phyloP scores from a whole-genome alignment of 2,113 vertebrate species.

The Synchiropus splendidus region DNA sequence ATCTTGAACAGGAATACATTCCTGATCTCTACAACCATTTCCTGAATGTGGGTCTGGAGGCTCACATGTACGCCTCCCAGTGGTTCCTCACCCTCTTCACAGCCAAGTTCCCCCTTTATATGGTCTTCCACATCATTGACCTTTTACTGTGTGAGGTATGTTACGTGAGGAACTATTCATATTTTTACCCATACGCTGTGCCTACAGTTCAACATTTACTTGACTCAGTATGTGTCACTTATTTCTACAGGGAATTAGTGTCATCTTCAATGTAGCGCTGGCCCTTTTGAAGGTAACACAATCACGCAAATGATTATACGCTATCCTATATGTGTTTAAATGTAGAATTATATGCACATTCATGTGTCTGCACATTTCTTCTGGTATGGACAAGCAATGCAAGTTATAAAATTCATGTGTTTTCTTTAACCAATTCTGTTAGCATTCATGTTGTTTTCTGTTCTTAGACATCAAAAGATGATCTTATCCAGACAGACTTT shows the following conservation, averaged over 20 bases:
- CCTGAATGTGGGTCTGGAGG: slow-evolving; percentile 92
- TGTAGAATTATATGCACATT: background rate
- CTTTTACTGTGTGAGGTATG: slow-evolving; percentile 90
- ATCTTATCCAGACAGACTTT: slow-evolving; percentile 89
- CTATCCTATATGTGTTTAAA: slow-evolving; percentile 5
- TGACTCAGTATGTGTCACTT: background rate
- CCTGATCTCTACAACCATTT: slow-evolving; percentile 95
- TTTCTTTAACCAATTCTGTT: background rate
- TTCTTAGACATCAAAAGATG: slow-evolving; percentile 88
- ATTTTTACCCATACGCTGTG: background rate
- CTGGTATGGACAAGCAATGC: background rate
- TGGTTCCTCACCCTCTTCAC: slow-evolving; percentile 99
- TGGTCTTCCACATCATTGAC: slow-evolving; percentile 99
- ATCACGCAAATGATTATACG: background rate
- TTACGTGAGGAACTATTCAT: background rate
- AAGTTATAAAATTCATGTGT: no score
- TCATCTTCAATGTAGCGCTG: slow-evolving; percentile 97
- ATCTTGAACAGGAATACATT: slow-evolving; percentile 80
- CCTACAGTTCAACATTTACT: background rate
- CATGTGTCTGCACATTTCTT: background rate
- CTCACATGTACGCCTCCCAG: slow-evolving; percentile 98
- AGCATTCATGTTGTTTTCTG: background rate
- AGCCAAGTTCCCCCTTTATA: slow-evolving; percentile 98
- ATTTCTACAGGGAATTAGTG: slow-evolving; percentile 84
- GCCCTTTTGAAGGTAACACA: slow-evolving; percentile 84